Evolutionary conservation across 1,140 invertebrate genomes (phyloP), one percentile per base, ranked within the genome.

Genomic region (Liolophura sinensis): DNA sequence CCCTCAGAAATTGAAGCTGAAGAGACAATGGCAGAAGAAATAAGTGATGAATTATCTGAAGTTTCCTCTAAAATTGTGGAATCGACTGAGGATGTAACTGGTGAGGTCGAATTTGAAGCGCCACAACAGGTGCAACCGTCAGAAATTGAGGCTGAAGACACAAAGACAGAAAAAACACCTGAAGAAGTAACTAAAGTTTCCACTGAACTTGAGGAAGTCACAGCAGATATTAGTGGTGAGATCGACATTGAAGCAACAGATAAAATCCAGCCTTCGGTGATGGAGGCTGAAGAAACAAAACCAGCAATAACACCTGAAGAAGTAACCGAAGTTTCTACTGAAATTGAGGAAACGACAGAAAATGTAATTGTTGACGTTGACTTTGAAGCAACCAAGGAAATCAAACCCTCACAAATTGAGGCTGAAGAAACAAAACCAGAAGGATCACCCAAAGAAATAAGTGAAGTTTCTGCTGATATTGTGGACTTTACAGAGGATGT

Each of bases 321-420:
- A 49, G 52, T 70, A 52, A 40, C 31, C 9, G 67, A 72, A 50
- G 65, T 73, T 60, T 25, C 24, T 40, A 18, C 59, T 40, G 27
- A 15, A 18, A 18, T 27, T 22, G 56, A 58, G 31, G 20, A 3
- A 20, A 54, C 18, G 51, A 3, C 57, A 11, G 56, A 57, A 25
- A 52, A 57, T 47, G 40, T 57, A 12, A 46, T 62, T 56, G 57
- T n/a, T 59, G 64, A 67, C 18, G 20, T 48, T 11, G 47, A 18
- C 18, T 20, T 56, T 54, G 20, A 5, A 0, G 18, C 16, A n/a
- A 16, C 61, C 0, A 24, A 31, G 0, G 24, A 48, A 62, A 24
- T 20, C n/a, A 20, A 52, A 5, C 40, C 24, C 46, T 50, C 22
- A 48, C 31, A n/a, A 7, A 12, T 20, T n/a, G 3, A 54, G 12